Evolutionary conservation across 1,140 invertebrate species (phyloP).

Genomic region (Lamellibrachia luymesi): DNA sequence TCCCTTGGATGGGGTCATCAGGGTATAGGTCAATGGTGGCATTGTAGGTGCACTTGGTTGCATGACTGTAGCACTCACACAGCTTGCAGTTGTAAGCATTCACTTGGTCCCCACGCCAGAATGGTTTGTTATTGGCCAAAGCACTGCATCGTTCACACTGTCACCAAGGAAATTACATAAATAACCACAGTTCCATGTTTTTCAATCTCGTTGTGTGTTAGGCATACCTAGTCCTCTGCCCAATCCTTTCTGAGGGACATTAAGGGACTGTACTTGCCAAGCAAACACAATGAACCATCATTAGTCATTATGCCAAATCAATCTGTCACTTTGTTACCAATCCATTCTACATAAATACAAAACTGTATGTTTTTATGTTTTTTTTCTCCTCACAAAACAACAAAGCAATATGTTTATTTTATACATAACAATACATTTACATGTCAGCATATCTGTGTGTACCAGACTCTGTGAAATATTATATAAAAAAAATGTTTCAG

Average conservation of each 20-base stretch:
- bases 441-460: too few relatives aligned
- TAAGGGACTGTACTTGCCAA: not conserved
- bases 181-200: not conserved
- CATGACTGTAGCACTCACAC: constrained; percentile 51
- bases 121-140: constrained; percentile 53
- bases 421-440: too few relatives aligned
- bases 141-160: constrained; percentile 51
- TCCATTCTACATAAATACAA: too few relatives aligned
- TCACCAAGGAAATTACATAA: constrained; percentile 26
- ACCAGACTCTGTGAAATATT: too few relatives aligned
- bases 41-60: constrained; percentile 49
- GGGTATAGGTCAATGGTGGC: constrained; percentile 44
- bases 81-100: constrained; percentile 42
- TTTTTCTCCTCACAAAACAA: too few relatives aligned
- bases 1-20: constrained; percentile 43
- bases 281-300: too few relatives aligned
- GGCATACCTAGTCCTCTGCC: too few relatives aligned
- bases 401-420: too few relatives aligned
- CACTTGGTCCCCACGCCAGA: constrained; percentile 41
- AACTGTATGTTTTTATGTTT: too few relatives aligned
- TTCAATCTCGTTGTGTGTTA: not conserved
- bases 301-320: too few relatives aligned
- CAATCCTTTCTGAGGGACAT: not conserved
- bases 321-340: too few relatives aligned
- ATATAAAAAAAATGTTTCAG: too few relatives aligned